These are phyloP conservation scores for Peromyscus eremicus DNA, from an alignment of 2,797 vertebrate species.

Conservation along the genomic window DNA sequence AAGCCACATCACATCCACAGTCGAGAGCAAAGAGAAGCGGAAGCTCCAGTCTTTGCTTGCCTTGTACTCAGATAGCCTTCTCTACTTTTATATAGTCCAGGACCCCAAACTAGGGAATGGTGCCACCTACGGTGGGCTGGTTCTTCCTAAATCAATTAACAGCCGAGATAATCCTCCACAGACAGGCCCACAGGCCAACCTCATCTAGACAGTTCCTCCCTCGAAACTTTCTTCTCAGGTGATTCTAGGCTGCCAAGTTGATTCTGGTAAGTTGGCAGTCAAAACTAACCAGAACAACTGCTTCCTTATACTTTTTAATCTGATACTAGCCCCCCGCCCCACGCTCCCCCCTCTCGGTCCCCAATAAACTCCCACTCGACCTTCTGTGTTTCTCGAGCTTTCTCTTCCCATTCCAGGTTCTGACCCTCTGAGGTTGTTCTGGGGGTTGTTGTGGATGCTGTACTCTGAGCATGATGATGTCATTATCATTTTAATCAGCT, in stretches of 20 bases:
- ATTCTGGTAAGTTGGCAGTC: not conserved
- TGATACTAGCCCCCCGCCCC: not conserved
- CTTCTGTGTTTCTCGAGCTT: not conserved
- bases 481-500: not conserved
- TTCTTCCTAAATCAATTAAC: not conserved
- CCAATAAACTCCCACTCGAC: slow-evolving; percentile 39
- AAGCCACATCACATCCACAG: not conserved
- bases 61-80: not conserved
- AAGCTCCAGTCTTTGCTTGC: not conserved
- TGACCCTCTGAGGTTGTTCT: not conserved
- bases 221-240: not conserved
- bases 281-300: not conserved
- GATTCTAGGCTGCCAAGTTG: not conserved
- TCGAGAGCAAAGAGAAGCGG: not conserved
- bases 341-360: not conserved
- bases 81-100: not conserved
- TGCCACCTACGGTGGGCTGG: not conserved
- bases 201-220: not conserved
- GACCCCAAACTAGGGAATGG: not conserved
- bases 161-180: not conserved
- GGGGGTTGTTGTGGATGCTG: not conserved
- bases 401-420: not conserved
- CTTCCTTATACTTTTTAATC: not conserved
- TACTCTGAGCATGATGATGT: not conserved
- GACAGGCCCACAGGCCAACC: not conserved